These are phyloP conservation scores for Oxycera nigricornis DNA, from an alignment of 2,888 invertebrate genomes.

Conservation along the genomic window DNA sequence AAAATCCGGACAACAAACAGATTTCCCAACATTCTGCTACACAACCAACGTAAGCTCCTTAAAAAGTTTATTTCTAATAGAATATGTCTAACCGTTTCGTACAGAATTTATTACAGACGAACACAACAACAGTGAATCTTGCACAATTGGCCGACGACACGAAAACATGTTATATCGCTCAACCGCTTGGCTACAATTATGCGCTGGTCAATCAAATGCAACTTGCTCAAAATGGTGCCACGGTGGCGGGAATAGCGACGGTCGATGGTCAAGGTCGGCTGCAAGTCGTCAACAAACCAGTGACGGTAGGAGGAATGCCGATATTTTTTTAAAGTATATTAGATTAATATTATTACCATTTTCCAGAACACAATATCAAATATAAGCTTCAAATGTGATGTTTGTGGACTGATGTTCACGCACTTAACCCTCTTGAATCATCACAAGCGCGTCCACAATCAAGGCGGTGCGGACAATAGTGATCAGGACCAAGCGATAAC, in stretches of 20 bases:
- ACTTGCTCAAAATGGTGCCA: constrained; percentile 71
- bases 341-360: constrained; percentile 52
- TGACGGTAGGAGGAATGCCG: constrained; percentile 50
- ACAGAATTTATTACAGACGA: constrained; percentile 54
- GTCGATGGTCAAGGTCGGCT: constrained; percentile 61
- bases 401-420: constrained; percentile 85
- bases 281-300: constrained; percentile 62
- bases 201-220: constrained; percentile 88
- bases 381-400: constrained; percentile 87
- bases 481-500: constrained; percentile 65
- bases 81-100: too few relatives aligned
- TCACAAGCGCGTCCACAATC: constrained; percentile 82
- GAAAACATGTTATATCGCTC: constrained; percentile 77
- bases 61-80: too few relatives aligned
- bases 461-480: constrained; percentile 65
- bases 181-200: constrained; percentile 78
- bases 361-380: constrained; percentile 76
- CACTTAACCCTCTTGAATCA: constrained; percentile 83
- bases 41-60: constrained; percentile 58
- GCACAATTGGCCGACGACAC: constrained; percentile 72
- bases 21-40: constrained; percentile 77
- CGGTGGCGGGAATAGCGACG: constrained; percentile 60
- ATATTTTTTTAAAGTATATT: not conserved
- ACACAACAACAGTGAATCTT: constrained; percentile 70
- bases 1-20: constrained; percentile 64